phyloP scores from a whole-genome alignment of 1,140 invertebrate genomes.

The Listronotus oregonensis region DNA sequence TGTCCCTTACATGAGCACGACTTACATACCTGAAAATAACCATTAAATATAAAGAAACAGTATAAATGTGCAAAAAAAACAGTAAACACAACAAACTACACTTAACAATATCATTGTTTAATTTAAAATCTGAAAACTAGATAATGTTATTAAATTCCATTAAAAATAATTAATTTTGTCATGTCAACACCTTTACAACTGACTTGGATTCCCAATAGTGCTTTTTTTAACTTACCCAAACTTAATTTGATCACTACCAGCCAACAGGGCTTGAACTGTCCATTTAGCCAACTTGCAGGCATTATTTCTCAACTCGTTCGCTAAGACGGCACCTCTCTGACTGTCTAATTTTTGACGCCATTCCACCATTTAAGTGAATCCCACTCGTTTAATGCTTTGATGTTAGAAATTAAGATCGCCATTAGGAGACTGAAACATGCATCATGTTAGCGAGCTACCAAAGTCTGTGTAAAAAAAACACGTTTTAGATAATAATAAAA shows the following conservation, averaged over 20 bases:
- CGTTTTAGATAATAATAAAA: too few species aligned
- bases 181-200: too few species aligned
- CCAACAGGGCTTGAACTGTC: constrained; percentile 97
- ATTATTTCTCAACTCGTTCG: constrained; percentile 98
- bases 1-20: constrained; percentile 90
- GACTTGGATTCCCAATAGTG: too few species aligned
- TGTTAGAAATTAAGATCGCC: constrained; percentile 92
- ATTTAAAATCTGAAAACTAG: too few species aligned
- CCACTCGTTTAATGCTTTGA: constrained; percentile 99
- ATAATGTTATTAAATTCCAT: too few species aligned
- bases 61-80: too few species aligned
- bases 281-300: constrained; percentile 99
- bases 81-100: too few species aligned
- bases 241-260: constrained; percentile 97
- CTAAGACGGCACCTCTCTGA: constrained; percentile 97
- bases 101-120: too few species aligned
- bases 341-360: constrained; percentile 99
- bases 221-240: constrained; percentile 68
- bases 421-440: constrained; percentile 92
- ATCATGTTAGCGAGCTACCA: constrained; percentile 95
- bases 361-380: constrained; percentile 93
- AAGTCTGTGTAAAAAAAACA: constrained; percentile 55
- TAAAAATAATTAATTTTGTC: too few species aligned
- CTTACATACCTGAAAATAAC: constrained; percentile 80
- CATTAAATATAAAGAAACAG: too few species aligned